Percentiles rank a stretch among this genome's conserved stretches.
Evolutionary conservation across 2,888 invertebrate genomes (phyloP).

Genomic region (Philopedon plagiatum): DNA sequence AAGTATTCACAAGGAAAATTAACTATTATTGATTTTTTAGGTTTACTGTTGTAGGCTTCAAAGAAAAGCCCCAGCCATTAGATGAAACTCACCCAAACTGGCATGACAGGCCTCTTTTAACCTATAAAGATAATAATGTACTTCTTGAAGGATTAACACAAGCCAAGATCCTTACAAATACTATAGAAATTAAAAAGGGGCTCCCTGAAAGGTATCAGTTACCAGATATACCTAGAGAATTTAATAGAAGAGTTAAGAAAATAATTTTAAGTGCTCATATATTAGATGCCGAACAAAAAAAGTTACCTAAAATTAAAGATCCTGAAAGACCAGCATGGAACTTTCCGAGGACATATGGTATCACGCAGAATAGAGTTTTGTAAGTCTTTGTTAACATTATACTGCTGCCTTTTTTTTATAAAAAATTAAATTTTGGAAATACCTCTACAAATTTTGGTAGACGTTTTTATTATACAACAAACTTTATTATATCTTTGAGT

Average conservation of each 20-base stretch:
- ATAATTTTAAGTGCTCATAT: conserved; percentile 77
- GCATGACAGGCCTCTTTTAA: conserved; percentile 75
- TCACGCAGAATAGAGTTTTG: conserved; percentile 76
- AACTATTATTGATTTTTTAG: conserved; percentile 55
- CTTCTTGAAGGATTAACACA: conserved; percentile 82
- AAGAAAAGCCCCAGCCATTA: conserved; percentile 66
- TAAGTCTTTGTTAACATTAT: conserved; percentile 50
- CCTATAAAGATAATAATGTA: conserved; percentile 75
- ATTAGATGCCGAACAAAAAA: conserved; percentile 85
- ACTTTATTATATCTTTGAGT: too few species aligned
- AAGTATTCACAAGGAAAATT: too few species aligned
- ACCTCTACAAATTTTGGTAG: too few species aligned
- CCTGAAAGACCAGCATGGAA: conserved; percentile 79
- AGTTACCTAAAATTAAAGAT: conserved; percentile 82
- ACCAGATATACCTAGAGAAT: conserved; percentile 67
- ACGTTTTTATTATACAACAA: too few species aligned
- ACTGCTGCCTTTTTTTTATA: too few species aligned
- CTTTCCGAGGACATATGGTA: conserved; percentile 82
- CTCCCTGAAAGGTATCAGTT: conserved; percentile 73
- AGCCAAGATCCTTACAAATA: conserved; percentile 87
- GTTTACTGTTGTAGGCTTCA: conserved; percentile 68
- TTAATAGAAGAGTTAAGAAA: conserved; percentile 76
- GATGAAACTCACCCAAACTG: conserved; percentile 78
- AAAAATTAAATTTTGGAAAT: too few species aligned
- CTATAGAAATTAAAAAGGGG: conserved; percentile 75